These are phyloP conservation scores for Harpagifer antarcticus DNA, from an alignment of 2,797 vertebrate species.

Conservation along the genomic window DNA sequence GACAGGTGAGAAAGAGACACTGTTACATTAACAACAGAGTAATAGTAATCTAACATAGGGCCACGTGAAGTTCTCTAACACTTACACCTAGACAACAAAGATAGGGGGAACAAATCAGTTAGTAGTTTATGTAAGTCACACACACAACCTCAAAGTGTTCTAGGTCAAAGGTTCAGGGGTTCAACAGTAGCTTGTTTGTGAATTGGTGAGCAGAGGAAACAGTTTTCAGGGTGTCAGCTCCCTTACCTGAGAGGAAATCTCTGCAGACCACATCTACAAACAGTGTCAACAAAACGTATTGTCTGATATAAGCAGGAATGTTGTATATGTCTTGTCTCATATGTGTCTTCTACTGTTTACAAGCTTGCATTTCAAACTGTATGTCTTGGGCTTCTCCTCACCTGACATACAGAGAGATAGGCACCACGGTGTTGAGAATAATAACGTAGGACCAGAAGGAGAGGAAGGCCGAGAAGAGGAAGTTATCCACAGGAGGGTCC, in stretches of 20 bases:
- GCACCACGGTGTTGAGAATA: constrained; percentile 97
- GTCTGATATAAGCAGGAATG: neutral
- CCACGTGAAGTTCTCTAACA: neutral
- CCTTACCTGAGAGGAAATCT: constrained; percentile 15
- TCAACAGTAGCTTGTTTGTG: neutral
- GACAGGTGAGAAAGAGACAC: neutral
- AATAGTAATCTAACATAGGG: neutral
- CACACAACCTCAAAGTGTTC: neutral
- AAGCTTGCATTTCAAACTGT: neutral
- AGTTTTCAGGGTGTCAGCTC: neutral
- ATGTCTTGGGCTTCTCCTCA: constrained; percentile 61
- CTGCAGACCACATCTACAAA: neutral
- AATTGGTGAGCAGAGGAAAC: neutral
- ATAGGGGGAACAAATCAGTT: neutral
- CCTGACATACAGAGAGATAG: constrained; percentile 97
- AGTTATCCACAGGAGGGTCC: constrained; percentile 92
- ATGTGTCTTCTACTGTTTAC: no score
- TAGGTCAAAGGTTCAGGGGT: neutral
- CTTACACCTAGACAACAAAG: neutral
- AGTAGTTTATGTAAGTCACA: neutral
- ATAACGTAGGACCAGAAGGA: constrained; percentile 98
- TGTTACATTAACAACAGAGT: neutral
- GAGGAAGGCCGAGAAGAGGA: constrained; percentile 93
- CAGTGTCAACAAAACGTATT: neutral
- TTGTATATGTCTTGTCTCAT: no score